phyloP scores from a whole-genome alignment of 2,113 vertebrate genomes.

The Etheostoma cragini region DNA sequence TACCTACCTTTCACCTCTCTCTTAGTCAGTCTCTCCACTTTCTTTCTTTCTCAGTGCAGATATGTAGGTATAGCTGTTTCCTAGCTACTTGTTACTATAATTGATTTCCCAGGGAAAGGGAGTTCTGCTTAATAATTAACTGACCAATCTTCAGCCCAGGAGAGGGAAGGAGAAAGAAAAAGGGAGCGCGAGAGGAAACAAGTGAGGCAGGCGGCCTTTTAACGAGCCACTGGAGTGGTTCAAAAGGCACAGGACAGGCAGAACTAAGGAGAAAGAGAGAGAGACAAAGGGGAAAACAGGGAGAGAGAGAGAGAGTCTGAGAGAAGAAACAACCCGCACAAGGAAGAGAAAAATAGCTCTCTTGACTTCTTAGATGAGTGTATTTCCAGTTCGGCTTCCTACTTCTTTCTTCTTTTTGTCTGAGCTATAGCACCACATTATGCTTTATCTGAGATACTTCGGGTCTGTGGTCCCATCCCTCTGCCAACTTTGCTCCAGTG shows the following conservation, averaged over 20 bases:
- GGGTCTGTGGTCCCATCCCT: conserved; percentile 20
- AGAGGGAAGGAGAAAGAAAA: conserved; percentile 49
- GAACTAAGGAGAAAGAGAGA: conserved; percentile 41
- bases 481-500: conserved; percentile 9
- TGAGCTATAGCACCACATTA: conserved; percentile 1
- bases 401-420: background rate
- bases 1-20: conserved; percentile 7
- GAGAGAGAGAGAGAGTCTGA: conserved; percentile 7
- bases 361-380: conserved; percentile 43
- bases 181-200: conserved; percentile 35
- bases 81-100: conserved; percentile 67
- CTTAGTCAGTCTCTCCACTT: background rate
- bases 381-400: conserved; percentile 16
- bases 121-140: conserved; percentile 81
- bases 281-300: conserved; percentile 32
- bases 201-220: conserved; percentile 53
- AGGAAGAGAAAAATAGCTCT: conserved; percentile 48
- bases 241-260: conserved; percentile 56
- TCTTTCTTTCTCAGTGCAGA: conserved; percentile 25
- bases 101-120: conserved; percentile 80
- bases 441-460: conserved; percentile 3
- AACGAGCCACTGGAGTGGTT: conserved; percentile 72
- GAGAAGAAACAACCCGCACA: conserved; percentile 32
- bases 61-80: conserved; percentile 65
- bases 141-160: conserved; percentile 66